These are phyloP conservation scores for Caenorhabditis plicata DNA, from an alignment of 2,888 invertebrate species.

Conservation along the genomic window DNA sequence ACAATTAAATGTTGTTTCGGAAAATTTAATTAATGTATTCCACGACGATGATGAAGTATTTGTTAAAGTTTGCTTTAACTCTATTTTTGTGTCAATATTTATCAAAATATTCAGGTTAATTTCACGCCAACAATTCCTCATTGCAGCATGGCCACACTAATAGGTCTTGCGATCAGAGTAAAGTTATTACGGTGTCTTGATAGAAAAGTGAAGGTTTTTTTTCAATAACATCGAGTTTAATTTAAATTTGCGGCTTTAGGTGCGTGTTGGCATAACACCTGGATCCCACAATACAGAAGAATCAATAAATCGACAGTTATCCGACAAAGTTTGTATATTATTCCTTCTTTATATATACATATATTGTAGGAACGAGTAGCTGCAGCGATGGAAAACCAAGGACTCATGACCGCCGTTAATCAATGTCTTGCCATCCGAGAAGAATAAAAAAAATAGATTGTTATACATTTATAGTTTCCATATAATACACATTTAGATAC, in stretches of 20 bases:
- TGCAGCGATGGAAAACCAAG: conserved; percentile 90
- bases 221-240: too few relatives aligned
- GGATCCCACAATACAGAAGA: conserved; percentile 88
- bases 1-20: conserved; percentile 88
- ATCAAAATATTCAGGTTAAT: conserved; percentile 65
- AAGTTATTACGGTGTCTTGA: conserved; percentile 84
- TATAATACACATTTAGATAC: conserved; percentile 1
- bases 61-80: conserved; percentile 46
- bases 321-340: conserved; percentile 74
- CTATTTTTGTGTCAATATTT: neutral
- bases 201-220: conserved; percentile 66
- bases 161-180: conserved; percentile 86
- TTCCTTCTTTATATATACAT: neutral
- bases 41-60: conserved; percentile 41
- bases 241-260: conserved; percentile 16
- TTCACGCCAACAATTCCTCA: conserved; percentile 97
- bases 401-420: conserved; percentile 88
- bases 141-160: conserved; percentile 96
- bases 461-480: neutral
- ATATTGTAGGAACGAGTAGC: conserved; percentile 82
- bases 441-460: conserved; percentile 13
- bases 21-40: conserved; percentile 67
- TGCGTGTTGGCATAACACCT: conserved; percentile 72
- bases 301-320: conserved; percentile 92
- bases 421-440: conserved; percentile 75